Evolutionary conservation across 2,797 vertebrate species (phyloP).

Genomic region (Hipposideros larvatus): DNA sequence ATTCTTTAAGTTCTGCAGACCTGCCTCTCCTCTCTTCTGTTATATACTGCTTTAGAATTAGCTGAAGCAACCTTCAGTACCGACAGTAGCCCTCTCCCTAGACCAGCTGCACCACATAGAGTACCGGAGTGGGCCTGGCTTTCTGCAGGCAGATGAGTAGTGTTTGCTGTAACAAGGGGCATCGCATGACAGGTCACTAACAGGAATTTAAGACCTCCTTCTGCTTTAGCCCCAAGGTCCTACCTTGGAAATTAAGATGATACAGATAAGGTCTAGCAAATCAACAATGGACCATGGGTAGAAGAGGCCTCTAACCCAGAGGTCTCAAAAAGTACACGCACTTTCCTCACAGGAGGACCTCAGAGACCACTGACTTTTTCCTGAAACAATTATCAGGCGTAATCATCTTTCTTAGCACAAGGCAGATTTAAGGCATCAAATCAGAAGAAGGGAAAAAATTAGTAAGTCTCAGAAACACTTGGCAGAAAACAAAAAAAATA

Average conservation of each 20-base stretch:
- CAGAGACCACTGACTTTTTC: constrained; percentile 31
- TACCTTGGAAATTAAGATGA: not conserved
- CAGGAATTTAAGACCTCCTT: not conserved
- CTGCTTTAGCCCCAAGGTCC: not conserved
- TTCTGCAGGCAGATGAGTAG: not conserved
- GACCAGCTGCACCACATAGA: not conserved
- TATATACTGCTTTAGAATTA: not conserved
- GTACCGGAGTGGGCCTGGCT: not conserved
- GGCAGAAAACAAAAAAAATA: not conserved
- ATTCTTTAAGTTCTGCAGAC: constrained; percentile 54
- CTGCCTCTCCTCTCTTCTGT: not conserved
- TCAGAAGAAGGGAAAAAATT: not conserved
- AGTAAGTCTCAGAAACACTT: constrained; percentile 13
- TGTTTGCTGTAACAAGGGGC: not conserved
- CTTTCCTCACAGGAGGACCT: constrained; percentile 3
- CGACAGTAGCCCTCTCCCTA: not conserved
- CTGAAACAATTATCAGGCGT: not conserved
- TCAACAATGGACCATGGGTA: not conserved
- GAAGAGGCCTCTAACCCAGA: not conserved
- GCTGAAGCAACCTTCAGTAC: not conserved
- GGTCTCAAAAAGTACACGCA: not conserved
- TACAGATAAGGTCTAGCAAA: not conserved
- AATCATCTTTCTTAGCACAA: constrained; percentile 36
- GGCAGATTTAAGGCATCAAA: not conserved
- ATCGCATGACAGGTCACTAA: not conserved